phyloP scores from a whole-genome alignment of 1,140 invertebrate genomes.

The Calliphora vicina region DNA sequence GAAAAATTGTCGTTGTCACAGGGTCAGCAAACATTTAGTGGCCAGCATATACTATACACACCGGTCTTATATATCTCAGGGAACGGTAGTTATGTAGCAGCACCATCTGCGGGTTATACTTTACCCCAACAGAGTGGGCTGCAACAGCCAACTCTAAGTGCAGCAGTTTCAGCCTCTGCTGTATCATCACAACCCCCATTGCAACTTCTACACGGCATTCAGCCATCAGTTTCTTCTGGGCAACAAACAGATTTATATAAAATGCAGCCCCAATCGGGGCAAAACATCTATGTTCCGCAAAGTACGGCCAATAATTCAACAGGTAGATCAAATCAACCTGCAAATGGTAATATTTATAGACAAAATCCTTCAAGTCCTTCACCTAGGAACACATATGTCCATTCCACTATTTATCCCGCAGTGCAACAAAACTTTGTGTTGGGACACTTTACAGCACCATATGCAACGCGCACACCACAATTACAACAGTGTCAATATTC shows the following conservation, averaged over 20 bases:
- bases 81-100: constrained; percentile 24
- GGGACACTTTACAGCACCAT: not conserved
- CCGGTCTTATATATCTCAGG: not conserved
- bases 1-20: not conserved
- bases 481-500: not conserved
- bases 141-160: not conserved
- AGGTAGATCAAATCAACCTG: constrained; percentile 51
- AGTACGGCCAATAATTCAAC: constrained; percentile 46
- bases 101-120: constrained; percentile 21
- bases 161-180: not conserved
- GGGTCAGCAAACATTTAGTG: not conserved
- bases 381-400: constrained; percentile 47
- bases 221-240: not conserved
- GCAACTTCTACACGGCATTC: not conserved
- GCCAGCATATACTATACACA: not conserved
- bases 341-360: constrained; percentile 48
- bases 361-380: constrained; percentile 46
- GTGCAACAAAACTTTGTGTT: constrained; percentile 19
- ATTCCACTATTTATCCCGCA: constrained; percentile 49
- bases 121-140: constrained; percentile 21
- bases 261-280: constrained; percentile 2
- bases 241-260: constrained; percentile 12
- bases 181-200: not conserved
- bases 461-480: not conserved
- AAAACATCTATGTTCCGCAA: constrained; percentile 27